These are phyloP conservation scores for Anomalospiza imberbis DNA, from an alignment of 2,797 vertebrate species.

Conservation along the genomic window DNA sequence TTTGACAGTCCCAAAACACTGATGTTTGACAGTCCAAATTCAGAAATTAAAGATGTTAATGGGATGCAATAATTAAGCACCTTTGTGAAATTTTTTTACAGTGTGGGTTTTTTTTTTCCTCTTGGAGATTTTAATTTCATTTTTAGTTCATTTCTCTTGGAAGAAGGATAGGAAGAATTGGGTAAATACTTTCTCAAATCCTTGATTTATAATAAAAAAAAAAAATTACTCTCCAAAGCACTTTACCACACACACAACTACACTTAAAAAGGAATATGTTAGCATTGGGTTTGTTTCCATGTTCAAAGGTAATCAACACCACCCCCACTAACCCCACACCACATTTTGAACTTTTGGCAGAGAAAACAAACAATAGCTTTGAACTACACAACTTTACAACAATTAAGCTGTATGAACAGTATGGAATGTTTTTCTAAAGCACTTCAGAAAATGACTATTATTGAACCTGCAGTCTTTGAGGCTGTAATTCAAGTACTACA, in stretches of 20 bases:
- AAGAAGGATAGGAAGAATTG: background rate
- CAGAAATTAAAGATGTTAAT: background rate
- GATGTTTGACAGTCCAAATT: background rate
- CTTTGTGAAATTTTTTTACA: background rate
- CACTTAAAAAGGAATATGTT: background rate
- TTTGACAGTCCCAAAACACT: too few relatives aligned
- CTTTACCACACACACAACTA: background rate
- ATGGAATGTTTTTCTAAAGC: background rate
- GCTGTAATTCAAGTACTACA: conserved; percentile 4
- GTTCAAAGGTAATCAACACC: background rate
- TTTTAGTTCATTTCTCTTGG: background rate
- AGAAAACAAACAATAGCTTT: background rate
- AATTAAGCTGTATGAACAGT: background rate
- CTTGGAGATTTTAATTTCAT: background rate
- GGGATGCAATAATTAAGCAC: background rate
- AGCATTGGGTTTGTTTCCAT: background rate
- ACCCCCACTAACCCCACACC: background rate
- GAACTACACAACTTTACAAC: background rate
- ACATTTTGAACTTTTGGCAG: background rate
- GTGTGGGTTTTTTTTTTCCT: background rate
- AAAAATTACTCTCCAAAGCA: background rate
- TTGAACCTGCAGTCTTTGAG: background rate
- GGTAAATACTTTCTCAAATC: background rate
- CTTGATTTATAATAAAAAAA: background rate
- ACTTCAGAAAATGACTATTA: conserved; percentile 32